Percentiles rank a stretch among this genome's conserved stretches.
Evolutionary conservation across 2,888 invertebrate genomes (phyloP).

Genomic region (Adelphocoris suturalis): DNA sequence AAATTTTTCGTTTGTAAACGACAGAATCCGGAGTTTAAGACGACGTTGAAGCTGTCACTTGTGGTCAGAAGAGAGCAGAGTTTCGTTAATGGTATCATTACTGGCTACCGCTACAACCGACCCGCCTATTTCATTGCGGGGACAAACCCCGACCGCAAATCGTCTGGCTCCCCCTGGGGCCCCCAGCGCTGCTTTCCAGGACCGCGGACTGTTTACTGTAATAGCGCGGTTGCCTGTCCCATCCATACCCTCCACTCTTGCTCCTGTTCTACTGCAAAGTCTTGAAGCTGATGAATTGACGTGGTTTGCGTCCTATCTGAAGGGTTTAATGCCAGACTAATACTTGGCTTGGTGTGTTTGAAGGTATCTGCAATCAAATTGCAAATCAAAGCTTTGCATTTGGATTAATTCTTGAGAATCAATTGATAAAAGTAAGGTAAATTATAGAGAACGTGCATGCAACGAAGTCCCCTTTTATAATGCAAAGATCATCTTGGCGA

Average conservation of each 20-base stretch:
- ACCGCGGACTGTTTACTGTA: conserved; percentile 38
- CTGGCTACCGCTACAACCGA: background rate
- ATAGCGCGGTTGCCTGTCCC: conserved; percentile 12
- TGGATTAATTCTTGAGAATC: too few species aligned
- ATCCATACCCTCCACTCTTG: background rate
- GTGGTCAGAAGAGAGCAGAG: background rate
- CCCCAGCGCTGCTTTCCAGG: background rate
- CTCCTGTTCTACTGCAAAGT: background rate
- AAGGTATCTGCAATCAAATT: too few species aligned
- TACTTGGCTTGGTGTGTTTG: too few species aligned
- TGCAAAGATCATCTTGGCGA: too few species aligned
- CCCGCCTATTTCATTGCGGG: conserved; percentile 50
- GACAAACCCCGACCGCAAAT: conserved; percentile 22
- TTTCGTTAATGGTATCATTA: conserved; percentile 37
- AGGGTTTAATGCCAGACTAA: too few species aligned
- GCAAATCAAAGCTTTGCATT: too few species aligned
- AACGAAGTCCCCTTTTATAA: too few species aligned
- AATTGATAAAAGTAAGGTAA: too few species aligned
- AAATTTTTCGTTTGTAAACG: too few species aligned
- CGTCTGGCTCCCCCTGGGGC: conserved; percentile 24
- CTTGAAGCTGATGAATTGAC: background rate
- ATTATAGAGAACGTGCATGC: too few species aligned
- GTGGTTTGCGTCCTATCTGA: too few species aligned
- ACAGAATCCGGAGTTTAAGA: background rate
- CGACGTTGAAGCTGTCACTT: conserved; percentile 35